Evolutionary conservation across 2,888 invertebrate species (phyloP).

Genomic region (Diadromus collaris): DNA sequence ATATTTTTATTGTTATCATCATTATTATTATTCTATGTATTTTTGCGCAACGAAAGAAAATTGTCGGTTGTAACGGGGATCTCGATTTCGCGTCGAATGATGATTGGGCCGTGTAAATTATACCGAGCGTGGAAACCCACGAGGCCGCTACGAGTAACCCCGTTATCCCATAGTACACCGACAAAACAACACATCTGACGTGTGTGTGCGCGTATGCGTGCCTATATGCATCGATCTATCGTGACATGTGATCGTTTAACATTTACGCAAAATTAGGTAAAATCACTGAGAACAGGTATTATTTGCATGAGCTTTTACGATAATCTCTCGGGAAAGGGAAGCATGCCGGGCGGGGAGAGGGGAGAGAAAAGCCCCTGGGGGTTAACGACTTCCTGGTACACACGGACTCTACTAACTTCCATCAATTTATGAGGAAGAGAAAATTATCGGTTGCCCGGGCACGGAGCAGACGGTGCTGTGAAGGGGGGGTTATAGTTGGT

Average conservation of each 20-base stretch:
- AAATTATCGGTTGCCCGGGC: conserved; percentile 52
- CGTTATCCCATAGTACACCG: background rate
- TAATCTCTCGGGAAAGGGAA: conserved; percentile 35
- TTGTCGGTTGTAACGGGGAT: background rate
- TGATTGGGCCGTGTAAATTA: conserved; percentile 6
- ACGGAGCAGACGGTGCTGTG: background rate
- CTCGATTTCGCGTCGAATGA: conserved; percentile 2
- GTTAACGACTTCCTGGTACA: conserved; percentile 36
- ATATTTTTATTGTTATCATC: no score
- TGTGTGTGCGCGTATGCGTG: background rate
- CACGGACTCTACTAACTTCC: conserved; percentile 24
- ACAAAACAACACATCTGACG: background rate
- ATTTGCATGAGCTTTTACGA: conserved; percentile 58
- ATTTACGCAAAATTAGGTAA: conserved; percentile 50
- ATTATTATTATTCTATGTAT: no score
- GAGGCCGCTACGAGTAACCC: background rate
- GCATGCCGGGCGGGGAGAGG: background rate
- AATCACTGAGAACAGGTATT: conserved; percentile 43
- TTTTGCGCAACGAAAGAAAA: conserved; percentile 3
- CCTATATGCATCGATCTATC: conserved; percentile 7
- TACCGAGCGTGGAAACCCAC: background rate
- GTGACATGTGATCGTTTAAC: conserved; percentile 55
- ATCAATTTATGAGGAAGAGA: conserved; percentile 42
- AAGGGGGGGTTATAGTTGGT: conserved; percentile 49
- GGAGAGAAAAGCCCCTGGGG: conserved; percentile 14